Evolutionary conservation across 2,888 invertebrate genomes (phyloP).

Genomic region (Thera obeliscata): DNA sequence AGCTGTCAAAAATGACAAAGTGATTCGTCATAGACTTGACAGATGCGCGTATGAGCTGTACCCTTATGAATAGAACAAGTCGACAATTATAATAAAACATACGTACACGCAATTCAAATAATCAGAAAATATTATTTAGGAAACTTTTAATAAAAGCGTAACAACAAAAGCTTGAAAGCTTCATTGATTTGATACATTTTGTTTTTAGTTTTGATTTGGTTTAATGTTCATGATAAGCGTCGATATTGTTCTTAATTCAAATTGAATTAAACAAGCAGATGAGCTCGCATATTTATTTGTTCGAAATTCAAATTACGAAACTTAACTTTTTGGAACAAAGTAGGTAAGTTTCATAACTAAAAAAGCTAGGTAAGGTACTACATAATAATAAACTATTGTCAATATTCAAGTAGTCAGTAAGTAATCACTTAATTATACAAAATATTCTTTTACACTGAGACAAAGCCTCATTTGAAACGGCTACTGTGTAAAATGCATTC

Average conservation of each 20-base stretch:
- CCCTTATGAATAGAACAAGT: conserved; percentile 51
- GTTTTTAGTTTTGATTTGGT: neutral
- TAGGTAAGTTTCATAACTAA: neutral
- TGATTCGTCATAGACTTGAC: conserved; percentile 81
- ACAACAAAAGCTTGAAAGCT: too few relatives aligned
- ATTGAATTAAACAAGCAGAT: neutral
- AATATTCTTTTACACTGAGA: conserved; percentile 22
- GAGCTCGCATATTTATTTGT: neutral
- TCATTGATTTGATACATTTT: conserved; percentile 2
- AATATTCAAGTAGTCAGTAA: conserved; percentile 34
- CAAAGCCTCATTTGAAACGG: conserved; percentile 23
- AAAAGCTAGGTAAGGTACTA: neutral
- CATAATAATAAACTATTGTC: conserved; percentile 13
- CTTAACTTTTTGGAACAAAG: neutral
- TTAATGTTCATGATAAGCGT: neutral
- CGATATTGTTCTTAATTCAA: conserved; percentile 8
- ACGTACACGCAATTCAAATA: conserved; percentile 44
- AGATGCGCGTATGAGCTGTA: conserved; percentile 66
- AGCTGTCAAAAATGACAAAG: conserved; percentile 79
- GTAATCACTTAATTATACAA: conserved; percentile 33
- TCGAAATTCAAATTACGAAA: neutral
- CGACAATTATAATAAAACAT: conserved; percentile 53
- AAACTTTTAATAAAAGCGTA: conserved; percentile 13
- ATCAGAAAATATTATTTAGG: conserved; percentile 42
- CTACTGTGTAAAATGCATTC: conserved; percentile 31